Evolutionary conservation across 1,140 invertebrate species (phyloP).

Genomic region (Drosophila truncata): DNA sequence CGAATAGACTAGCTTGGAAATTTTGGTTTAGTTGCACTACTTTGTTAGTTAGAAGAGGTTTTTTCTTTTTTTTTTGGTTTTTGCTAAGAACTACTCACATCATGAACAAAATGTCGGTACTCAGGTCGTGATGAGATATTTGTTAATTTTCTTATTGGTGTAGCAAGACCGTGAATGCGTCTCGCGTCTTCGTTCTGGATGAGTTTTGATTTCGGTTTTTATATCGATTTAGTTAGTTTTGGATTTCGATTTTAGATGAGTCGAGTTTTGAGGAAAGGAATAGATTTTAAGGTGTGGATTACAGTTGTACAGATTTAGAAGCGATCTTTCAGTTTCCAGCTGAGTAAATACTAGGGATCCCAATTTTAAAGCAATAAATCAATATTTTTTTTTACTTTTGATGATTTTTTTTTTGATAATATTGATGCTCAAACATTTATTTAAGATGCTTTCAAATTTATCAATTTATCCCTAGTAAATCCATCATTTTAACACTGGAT

Average conservation of each 20-base stretch:
- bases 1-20: constrained; percentile 30
- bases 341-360: not conserved
- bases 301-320: constrained; percentile 43
- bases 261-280: constrained; percentile 72
- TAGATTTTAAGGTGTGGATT: constrained; percentile 79
- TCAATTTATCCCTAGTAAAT: not conserved
- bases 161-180: constrained; percentile 85
- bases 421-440: no score
- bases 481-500: not conserved
- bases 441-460: no score
- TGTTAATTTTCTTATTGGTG: constrained; percentile 85
- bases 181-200: constrained; percentile 85
- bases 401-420: no score
- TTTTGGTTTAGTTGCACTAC: constrained; percentile 52
- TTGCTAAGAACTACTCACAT: constrained; percentile 84
- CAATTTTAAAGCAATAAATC: not conserved
- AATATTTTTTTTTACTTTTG: no score
- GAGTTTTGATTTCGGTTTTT: constrained; percentile 68
- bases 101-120: constrained; percentile 85
- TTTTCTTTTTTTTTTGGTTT: constrained; percentile 29
- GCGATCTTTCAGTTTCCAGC: not conserved
- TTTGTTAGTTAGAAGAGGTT: constrained; percentile 46
- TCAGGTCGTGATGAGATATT: constrained; percentile 85
- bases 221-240: constrained; percentile 54
- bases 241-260: constrained; percentile 62